A percentile compares a stretch with the other conserved stretches of the same genome.
Evolutionary conservation across 2,888 invertebrate species (phyloP).

Genomic region (Parnassius smintheus): DNA sequence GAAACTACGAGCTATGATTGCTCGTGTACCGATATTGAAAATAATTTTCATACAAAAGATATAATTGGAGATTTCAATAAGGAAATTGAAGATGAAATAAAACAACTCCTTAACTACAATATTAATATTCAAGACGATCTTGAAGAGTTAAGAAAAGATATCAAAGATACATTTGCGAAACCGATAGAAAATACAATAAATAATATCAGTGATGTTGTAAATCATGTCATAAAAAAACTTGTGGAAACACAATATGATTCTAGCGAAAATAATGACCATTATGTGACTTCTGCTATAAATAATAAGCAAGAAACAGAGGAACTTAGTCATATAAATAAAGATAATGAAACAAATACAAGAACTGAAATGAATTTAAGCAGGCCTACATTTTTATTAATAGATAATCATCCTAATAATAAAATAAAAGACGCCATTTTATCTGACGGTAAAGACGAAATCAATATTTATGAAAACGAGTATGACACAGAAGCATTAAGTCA

Average conservation of each 20-base stretch:
- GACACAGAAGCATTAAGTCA: constrained; percentile 65
- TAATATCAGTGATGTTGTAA: constrained; percentile 76
- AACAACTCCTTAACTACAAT: constrained; percentile 71
- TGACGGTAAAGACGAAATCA: constrained; percentile 80
- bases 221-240: constrained; percentile 74
- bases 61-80: constrained; percentile 82
- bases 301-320: constrained; percentile 43
- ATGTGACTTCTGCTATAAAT: constrained; percentile 32
- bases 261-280: constrained; percentile 43
- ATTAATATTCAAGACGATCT: constrained; percentile 73
- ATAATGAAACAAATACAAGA: constrained; percentile 65
- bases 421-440: constrained; percentile 82
- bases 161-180: constrained; percentile 72
- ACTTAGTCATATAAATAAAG: constrained; percentile 50
- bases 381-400: constrained; percentile 72
- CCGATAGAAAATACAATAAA: constrained; percentile 77
- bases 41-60: constrained; percentile 70
- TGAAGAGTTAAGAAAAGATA: constrained; percentile 73
- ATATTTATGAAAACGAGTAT: constrained; percentile 59
- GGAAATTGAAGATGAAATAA: constrained; percentile 82
- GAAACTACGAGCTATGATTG: constrained; percentile 47
- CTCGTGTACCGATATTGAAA: constrained; percentile 69
- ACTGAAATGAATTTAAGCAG: constrained; percentile 70
- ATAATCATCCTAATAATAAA: constrained; percentile 63
- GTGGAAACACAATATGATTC: constrained; percentile 63